These are phyloP conservation scores for Chionoecetes opilio DNA, from an alignment of 1,140 invertebrate genomes.

Conservation along the genomic window DNA sequence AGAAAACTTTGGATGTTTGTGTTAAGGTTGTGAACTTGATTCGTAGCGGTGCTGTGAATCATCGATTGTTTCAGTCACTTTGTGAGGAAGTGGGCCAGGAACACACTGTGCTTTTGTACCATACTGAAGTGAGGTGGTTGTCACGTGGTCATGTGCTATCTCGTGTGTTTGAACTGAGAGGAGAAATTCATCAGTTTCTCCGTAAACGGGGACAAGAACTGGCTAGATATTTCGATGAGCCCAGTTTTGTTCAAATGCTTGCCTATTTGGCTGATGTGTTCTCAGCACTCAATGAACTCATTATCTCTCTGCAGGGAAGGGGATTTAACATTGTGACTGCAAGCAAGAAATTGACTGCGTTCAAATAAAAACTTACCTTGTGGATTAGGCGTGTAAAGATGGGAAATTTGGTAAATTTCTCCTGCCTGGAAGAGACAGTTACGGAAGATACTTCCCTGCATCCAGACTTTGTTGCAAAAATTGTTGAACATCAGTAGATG, in stretches of 20 bases:
- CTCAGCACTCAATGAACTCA: constrained; percentile 50
- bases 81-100: constrained; percentile 80
- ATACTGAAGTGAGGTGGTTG: constrained; percentile 82
- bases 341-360: no score
- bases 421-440: constrained; percentile 46
- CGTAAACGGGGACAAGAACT: constrained; percentile 63
- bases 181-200: constrained; percentile 81
- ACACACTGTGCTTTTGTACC: constrained; percentile 80
- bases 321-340: no score
- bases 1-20: constrained; percentile 47
- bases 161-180: constrained; percentile 81
- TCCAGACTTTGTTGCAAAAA: constrained; percentile 54
- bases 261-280: constrained; percentile 46
- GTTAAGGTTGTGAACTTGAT: constrained; percentile 60
- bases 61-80: no score
- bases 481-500: constrained; percentile 60
- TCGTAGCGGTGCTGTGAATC: constrained; percentile 37
- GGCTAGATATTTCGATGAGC: constrained; percentile 47
- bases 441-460: constrained; percentile 50
- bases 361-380: no score
- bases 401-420: constrained; percentile 55
- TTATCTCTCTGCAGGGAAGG: constrained; percentile 56
- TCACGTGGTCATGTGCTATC: constrained; percentile 80
- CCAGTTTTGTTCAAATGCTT: constrained; percentile 43
- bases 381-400: no score